Base-by-base conservation (phyloP, 2,888 invertebrate genomes). In the Acleris literana region DNA sequence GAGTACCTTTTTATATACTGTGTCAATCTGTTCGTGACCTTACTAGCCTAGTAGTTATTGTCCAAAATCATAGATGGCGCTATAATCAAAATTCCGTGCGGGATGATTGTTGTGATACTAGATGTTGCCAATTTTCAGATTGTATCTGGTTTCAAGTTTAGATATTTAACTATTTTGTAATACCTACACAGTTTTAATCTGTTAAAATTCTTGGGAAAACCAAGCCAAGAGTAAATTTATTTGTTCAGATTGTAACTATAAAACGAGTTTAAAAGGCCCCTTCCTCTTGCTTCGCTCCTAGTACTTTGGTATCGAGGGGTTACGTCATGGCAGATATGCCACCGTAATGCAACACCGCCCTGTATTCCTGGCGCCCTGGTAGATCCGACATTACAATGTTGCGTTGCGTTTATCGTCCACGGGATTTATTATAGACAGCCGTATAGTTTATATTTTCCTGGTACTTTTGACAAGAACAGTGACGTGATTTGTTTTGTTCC, bases 291-390 rank as follows among this genome's bases (percentile, higher is more conserved):
- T 64, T 13, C 22, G 53, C 52, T 58, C 58, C 53, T 58, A 25
- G 64, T 64, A 22, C n/a, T 29, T 64, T 46, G 58, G 64, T 64
- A 64, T 64, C 64, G 44, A 57, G 33, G 52, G 64, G 64, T 64
- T 64, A 64, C 64, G 64, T 64, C 64, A 64, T 53, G 52, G 46
- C 33, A 51, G 5, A 33, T 18, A 55, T 18, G 7, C 22, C 6
- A 22, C 3, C 17, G n/a, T 46, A 52, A 63, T 57, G 20, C 63
- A 53, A 58, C 52, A 44, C 46, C 13, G 44, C 39, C 33, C 44
- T 18, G 25, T 22, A 44, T 53, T 58, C 46, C 39, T 64, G 18
- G 16, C 22, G 43, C 43, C 63, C 63, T 63, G 55, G 64, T 64
- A 64, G 52, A 39, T 64, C 46, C 22, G 22, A 48, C 58, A 58